These are phyloP conservation scores for Drosophila willistoni DNA, from an alignment of 1,140 invertebrate species.

Conservation along the genomic window DNA sequence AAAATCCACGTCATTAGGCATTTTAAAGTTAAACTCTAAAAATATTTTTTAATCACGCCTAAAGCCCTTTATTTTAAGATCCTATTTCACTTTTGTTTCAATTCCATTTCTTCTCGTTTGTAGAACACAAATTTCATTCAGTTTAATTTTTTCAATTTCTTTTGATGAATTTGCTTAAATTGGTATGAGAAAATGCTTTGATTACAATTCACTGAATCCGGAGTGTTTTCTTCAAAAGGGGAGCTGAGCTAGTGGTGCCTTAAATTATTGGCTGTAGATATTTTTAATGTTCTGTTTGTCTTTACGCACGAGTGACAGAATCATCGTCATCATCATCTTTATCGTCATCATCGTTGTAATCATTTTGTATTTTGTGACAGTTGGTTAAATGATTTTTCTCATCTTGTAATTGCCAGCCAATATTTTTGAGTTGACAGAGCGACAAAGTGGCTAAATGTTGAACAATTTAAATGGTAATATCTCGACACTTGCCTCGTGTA, in stretches of 20 bases:
- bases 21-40: too few relatives aligned
- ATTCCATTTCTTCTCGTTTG: not conserved
- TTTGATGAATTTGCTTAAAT: conserved; percentile 4
- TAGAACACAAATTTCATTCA: not conserved
- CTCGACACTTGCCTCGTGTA: conserved; percentile 11
- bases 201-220: conserved; percentile 6
- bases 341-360: not conserved
- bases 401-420: conserved; percentile 69
- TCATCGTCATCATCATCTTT: not conserved
- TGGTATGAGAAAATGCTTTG: not conserved
- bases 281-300: conserved; percentile 15
- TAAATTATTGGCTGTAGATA: conserved; percentile 10
- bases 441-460: conserved; percentile 46
- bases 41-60: too few relatives aligned
- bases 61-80: too few relatives aligned
- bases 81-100: not conserved
- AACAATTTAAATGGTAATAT: conserved; percentile 52
- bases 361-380: not conserved
- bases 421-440: conserved; percentile 49
- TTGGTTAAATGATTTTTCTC: conserved; percentile 41
- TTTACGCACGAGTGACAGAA: conserved; percentile 37
- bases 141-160: not conserved
- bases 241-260: not conserved
- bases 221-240: not conserved
- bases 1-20: too few relatives aligned